Base-by-base conservation (phyloP, 2,888 invertebrate genomes). In the Xanthia togata region DNA sequence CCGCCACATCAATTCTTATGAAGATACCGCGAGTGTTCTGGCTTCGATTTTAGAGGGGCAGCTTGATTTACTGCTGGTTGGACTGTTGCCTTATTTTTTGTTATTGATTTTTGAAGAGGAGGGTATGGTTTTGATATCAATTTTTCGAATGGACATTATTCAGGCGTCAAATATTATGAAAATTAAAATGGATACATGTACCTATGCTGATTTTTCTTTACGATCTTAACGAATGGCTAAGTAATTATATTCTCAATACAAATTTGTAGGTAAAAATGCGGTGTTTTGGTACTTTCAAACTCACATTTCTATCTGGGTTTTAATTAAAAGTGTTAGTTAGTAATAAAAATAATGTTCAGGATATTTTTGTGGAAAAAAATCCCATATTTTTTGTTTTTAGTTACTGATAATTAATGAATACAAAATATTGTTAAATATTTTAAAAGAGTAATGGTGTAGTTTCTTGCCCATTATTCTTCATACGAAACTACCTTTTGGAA, bases 1-100 rank as follows among this genome's bases (percentile, higher is more conserved):
- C 47, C 77, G 70, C 82, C 86, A 91, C 95, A 95, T 95, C 95
- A 95, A 95, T 95, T 94, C 92, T 93, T 90, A 91, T 93, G 93
- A 93, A 94, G 95, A 94, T 91, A 90, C 90, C 82, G 81, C 87
- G 84, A 91, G 90, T 91, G 92, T 89, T 84, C 87, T 87, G 93
- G 87, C 87, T 94, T 94, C 94, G 95, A 93, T 93, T 90, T 85
- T 86, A 76, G 88, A 90, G 88, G 86, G 85, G 70, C 26, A 2
- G 44, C 26, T 63, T 90, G 90, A 89, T 91, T 88, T 90, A 90
- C 73, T 73, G 87, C 76, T 60, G 78, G 55, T 35, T 41, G 20
- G 1, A 14, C 26, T 65, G 53, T 53, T 69, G 68, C 62, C 53
- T 73, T 64, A 80, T 85, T 87, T 79, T 82, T 83, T 78, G 70